Evolutionary conservation across 1,140 invertebrate species (phyloP).

Genomic region (Drosophila bocqueti): DNA sequence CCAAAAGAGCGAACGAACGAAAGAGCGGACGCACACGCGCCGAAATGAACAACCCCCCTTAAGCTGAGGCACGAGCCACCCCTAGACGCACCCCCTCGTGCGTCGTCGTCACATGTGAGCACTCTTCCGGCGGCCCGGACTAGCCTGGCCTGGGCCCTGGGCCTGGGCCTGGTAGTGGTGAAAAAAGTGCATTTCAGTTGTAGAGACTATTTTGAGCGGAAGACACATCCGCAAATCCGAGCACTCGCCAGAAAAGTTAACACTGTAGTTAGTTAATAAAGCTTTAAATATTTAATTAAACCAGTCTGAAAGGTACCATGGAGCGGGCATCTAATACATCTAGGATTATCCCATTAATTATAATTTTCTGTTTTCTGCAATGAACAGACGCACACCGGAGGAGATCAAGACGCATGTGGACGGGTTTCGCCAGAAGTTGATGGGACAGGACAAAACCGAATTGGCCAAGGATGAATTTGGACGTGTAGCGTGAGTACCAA

Average conservation of each 20-base stretch:
- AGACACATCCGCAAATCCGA: slow-evolving; percentile 58
- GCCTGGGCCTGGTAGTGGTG: slow-evolving; percentile 43
- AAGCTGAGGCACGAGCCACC: slow-evolving; percentile 24
- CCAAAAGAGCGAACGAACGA: slow-evolving; percentile 5
- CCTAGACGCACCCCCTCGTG: slow-evolving; percentile 21
- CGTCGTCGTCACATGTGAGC: slow-evolving; percentile 57
- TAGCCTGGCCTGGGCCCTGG: slow-evolving; percentile 22
- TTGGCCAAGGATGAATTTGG: slow-evolving; percentile 90
- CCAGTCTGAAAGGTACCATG: slow-evolving; percentile 44
- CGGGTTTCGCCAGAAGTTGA: slow-evolving; percentile 92
- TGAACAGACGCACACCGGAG: slow-evolving; percentile 90
- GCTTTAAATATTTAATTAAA: slow-evolving; percentile 5
- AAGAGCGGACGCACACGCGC: slow-evolving; percentile 60
- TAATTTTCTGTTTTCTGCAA: not conserved
- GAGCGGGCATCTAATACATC: not conserved
- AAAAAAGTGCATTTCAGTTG: slow-evolving; percentile 82
- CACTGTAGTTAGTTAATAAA: slow-evolving; percentile 16
- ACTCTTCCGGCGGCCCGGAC: slow-evolving; percentile 58
- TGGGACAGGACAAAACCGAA: slow-evolving; percentile 86
- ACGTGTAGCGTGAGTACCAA: slow-evolving; percentile 90
- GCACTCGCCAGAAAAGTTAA: slow-evolving; percentile 3
- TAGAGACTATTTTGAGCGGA: slow-evolving; percentile 77
- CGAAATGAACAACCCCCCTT: slow-evolving; percentile 37
- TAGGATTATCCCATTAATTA: not conserved
- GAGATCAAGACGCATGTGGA: slow-evolving; percentile 93